Base-by-base conservation (phyloP, 2,797 vertebrate genomes). In the Danio jaintianensis region DNA sequence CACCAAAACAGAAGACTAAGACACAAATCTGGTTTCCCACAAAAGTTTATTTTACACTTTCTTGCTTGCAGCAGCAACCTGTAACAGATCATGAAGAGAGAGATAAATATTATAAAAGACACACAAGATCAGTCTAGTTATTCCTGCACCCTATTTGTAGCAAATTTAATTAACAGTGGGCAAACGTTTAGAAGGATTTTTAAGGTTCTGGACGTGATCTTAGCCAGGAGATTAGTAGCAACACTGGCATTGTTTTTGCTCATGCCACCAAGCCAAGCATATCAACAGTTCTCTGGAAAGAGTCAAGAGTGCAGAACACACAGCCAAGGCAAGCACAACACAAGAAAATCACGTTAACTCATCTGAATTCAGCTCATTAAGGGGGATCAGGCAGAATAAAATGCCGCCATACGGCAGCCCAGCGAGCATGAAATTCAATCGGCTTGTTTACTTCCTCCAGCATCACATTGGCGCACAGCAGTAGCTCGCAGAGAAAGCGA, bases 41-140 rank as follows among this genome's bases (percentile, higher is more conserved):
- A 92, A 93, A 93, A 85, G 78, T 94, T 94, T 94, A 94, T 90
- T 90, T 74, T 91, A 94, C 87, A 93, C 87, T 91, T 94, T 95
- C 92, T 92, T 89, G 87, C 77, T 94, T 88, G 94, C 93, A 89
- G 93, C 91, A 72, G 93, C 79, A 85, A 95, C 93, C 93, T 95
- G 89, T 70, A 55, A 82, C 59, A 84, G 22, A 81, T 52, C 59
- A 70, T 58, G 62, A 43, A 80, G 13, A 70, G 38, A 47, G 7
- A 58, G 0, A 80, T 38, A 3, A 16, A 4, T 45, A 69, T 67
- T 66, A 1, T 29, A 70, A 69, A 5, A 78, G 9, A 58, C 11
- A 18, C 59, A 53, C 29, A 18, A 47, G 43, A 48, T 6, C n/a
- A 69, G 50, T 18, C 20, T 7, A 22, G 10, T 9, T 43, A 56